Conservation (phyloP, 2,888 invertebrate species). For the Prostheceraeus crozeri region DNA sequence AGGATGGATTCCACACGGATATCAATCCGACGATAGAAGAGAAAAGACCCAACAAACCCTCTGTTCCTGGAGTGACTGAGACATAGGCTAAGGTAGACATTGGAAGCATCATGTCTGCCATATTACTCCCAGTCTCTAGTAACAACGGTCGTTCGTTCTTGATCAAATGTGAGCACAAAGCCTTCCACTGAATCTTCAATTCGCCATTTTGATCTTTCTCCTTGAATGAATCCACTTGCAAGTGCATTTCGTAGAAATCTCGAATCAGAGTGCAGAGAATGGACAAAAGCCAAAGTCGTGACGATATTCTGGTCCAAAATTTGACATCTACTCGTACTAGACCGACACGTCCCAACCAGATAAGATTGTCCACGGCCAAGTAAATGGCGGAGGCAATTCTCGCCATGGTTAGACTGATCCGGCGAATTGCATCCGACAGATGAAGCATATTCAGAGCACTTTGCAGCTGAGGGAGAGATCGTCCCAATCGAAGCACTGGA, state of each 20-base stretch:
- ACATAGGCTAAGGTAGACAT: constrained; percentile 71
- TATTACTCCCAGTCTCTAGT: constrained; percentile 76
- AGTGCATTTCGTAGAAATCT: constrained; percentile 68
- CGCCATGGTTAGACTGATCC: constrained; percentile 68
- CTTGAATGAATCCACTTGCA: neutral
- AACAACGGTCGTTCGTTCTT: constrained; percentile 59
- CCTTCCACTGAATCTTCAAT: too few species aligned
- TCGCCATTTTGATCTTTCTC: too few species aligned
- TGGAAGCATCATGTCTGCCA: constrained; percentile 78
- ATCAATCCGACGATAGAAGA: constrained; percentile 74
- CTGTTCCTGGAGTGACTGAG: constrained; percentile 68
- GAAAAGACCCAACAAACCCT: constrained; percentile 71
- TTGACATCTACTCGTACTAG: constrained; percentile 63
- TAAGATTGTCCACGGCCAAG: constrained; percentile 74
- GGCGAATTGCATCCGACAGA: constrained; percentile 67
- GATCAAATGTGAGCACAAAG: neutral
- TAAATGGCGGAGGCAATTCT: constrained; percentile 72
- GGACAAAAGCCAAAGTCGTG: constrained; percentile 73
- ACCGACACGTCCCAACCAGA: constrained; percentile 66
- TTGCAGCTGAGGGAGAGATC: constrained; percentile 73
- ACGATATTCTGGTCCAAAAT: constrained; percentile 65
- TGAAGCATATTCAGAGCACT: constrained; percentile 67
- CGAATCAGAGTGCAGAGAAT: constrained; percentile 71
- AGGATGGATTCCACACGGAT: constrained; percentile 68
- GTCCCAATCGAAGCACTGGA: constrained; percentile 70